These are phyloP conservation scores for Isichthys henryi DNA, from an alignment of 2,113 vertebrate genomes.

Conservation along the genomic window DNA sequence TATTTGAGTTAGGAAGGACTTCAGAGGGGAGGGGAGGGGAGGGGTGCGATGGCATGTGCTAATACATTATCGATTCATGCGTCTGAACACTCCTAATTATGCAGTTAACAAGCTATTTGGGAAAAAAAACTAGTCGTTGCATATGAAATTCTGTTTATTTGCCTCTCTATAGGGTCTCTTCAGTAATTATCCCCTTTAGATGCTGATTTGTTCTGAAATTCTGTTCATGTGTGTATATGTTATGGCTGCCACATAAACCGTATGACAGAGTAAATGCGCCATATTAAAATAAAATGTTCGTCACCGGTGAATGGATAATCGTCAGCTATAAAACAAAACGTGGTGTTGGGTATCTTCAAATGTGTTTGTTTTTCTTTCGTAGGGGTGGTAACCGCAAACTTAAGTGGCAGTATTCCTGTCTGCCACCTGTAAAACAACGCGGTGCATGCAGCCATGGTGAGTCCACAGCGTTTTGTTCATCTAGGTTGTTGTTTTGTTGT, in stretches of 20 bases:
- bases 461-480: not conserved
- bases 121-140: not conserved
- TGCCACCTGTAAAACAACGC: constrained; percentile 26
- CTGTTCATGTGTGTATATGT: not conserved
- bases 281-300: not conserved
- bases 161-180: not conserved
- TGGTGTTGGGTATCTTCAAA: not conserved
- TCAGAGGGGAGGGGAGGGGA: not conserved
- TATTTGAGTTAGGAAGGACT: constrained; percentile 31
- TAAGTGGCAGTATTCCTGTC: not conserved
- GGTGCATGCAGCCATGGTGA: constrained; percentile 46
- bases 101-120: not conserved
- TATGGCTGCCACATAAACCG: not conserved
- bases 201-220: not conserved
- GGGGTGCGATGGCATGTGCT: not conserved
- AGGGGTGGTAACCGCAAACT: constrained; percentile 22
- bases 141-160: not conserved
- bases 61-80: not conserved
- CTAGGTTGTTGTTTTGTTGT: not conserved
- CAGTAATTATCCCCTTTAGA: not conserved
- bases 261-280: not conserved
- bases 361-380: not conserved
- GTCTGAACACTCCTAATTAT: not conserved
- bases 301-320: not conserved
- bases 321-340: not conserved